Evolutionary conservation across 2,888 invertebrate genomes (phyloP).

Genomic region (Cacoxenus indagator): DNA sequence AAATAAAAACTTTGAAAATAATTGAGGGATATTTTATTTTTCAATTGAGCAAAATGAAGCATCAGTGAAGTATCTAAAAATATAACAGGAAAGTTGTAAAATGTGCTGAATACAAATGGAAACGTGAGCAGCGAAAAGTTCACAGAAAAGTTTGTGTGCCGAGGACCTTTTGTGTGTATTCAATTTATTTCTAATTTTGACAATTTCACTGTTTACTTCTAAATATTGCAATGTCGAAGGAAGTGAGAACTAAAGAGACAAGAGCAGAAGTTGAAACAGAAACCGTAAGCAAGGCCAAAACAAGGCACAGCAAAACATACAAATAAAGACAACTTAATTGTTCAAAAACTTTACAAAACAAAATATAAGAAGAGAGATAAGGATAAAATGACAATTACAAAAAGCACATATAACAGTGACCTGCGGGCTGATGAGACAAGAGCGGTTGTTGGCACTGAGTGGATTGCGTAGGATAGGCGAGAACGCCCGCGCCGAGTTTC

Average conservation of each 20-base stretch:
- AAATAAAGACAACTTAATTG: slow-evolving; percentile 2
- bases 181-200: slow-evolving; percentile 62
- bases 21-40: slow-evolving; percentile 2
- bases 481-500: slow-evolving; percentile 8
- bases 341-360: slow-evolving; percentile 10
- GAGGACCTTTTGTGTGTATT: slow-evolving; percentile 29
- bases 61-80: background rate
- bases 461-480: background rate
- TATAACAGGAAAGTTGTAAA: background rate
- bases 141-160: background rate
- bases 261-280: background rate
- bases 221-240: slow-evolving; percentile 13
- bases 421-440: background rate
- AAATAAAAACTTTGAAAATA: slow-evolving; percentile 12
- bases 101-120: background rate
- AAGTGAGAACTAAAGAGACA: background rate
- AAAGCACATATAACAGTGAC: slow-evolving; percentile 41
- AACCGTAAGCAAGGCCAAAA: background rate
- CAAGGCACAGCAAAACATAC: background rate
- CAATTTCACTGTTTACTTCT: slow-evolving; percentile 51
- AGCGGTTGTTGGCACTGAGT: background rate
- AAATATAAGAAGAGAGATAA: slow-evolving; percentile 1
- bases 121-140: background rate
- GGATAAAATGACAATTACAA: slow-evolving; percentile 15
- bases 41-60: slow-evolving; percentile 9